Percentiles rank a stretch among this genome's conserved stretches.
Evolutionary conservation across 2,797 vertebrate genomes (phyloP).

Genomic region (Buphagus erythrorhynchus): DNA sequence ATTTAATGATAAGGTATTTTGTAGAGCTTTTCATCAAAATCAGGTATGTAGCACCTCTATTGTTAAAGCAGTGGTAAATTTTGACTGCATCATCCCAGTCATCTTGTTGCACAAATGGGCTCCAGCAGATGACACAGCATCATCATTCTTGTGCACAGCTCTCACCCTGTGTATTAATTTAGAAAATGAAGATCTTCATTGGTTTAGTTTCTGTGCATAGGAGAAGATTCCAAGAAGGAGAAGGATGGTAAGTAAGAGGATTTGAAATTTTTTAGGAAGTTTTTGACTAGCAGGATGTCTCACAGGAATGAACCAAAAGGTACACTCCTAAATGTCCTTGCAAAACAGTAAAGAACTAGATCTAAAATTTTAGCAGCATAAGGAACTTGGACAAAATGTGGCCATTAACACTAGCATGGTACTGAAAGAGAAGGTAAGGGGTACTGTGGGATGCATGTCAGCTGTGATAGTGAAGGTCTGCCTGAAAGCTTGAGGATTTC

Average conservation of each 20-base stretch:
- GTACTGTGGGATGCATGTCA: background rate
- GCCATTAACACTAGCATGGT: background rate
- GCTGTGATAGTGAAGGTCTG: background rate
- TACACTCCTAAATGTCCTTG: background rate
- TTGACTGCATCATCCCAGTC: background rate
- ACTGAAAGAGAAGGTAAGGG: background rate
- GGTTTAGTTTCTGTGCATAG: background rate
- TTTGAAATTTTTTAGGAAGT: background rate
- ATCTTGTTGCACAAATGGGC: rapidly evolving
- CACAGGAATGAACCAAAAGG: background rate
- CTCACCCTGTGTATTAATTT: background rate
- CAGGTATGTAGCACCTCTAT: background rate
- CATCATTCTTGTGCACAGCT: background rate
- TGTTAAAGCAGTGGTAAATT: background rate
- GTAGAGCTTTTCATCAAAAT: background rate
- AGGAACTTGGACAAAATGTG: background rate
- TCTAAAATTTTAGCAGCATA: background rate
- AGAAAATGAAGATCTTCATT: background rate
- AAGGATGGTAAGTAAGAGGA: background rate
- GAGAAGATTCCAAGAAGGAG: background rate
- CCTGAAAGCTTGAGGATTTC: background rate
- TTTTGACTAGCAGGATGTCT: background rate
- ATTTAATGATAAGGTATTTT: background rate
- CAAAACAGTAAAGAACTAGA: background rate
- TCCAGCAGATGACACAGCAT: background rate